Conservation (phyloP, 1,140 invertebrate species). For the Penaeus indicus region DNA sequence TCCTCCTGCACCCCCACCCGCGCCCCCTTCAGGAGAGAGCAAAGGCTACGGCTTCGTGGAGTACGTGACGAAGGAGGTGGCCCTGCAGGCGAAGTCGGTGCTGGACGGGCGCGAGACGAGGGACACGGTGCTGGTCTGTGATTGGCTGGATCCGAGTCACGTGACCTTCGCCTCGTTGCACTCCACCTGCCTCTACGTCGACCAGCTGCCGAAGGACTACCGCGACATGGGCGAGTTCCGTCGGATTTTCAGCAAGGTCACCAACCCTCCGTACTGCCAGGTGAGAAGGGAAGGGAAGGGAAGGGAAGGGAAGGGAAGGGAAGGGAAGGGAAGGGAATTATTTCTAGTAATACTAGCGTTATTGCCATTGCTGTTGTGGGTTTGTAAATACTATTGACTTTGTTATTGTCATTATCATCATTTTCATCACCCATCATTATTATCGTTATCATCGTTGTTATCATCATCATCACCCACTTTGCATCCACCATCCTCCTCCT, state of each 20-base stretch:
- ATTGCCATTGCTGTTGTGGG: too few species aligned
- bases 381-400: too few species aligned
- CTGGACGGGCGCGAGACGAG: conserved; percentile 72
- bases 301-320: too few species aligned
- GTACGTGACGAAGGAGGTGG: conserved; percentile 73
- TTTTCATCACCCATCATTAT: too few species aligned
- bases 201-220: conserved; percentile 73
- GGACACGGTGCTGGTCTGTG: conserved; percentile 72
- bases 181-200: conserved; percentile 60
- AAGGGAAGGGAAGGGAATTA: too few species aligned
- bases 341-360: too few species aligned
- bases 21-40: conserved; percentile 71
- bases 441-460: neutral
- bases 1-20: neutral
- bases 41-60: conserved; percentile 78
- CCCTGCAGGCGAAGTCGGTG: conserved; percentile 72
- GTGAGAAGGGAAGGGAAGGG: too few species aligned
- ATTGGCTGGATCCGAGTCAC: conserved; percentile 73
- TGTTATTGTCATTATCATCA: too few species aligned
- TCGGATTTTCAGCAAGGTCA: conserved; percentile 73
- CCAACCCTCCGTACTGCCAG: conserved; percentile 76
- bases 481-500: neutral
- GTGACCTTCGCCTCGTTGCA: conserved; percentile 71
- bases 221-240: conserved; percentile 74
- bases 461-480: neutral